These are phyloP conservation scores for Nicator chloris DNA, from an alignment of 2,113 vertebrate species.

Conservation along the genomic window DNA sequence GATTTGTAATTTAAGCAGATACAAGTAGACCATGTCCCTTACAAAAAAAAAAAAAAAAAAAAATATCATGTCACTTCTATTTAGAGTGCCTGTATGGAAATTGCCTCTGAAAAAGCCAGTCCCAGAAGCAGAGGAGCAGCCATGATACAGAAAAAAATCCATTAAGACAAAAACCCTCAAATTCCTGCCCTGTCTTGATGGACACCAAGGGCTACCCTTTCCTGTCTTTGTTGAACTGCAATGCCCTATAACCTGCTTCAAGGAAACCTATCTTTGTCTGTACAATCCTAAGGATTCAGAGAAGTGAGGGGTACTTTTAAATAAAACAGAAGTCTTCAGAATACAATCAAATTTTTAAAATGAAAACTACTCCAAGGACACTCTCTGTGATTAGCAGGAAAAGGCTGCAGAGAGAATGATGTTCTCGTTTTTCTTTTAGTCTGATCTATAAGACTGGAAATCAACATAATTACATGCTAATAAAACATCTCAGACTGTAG, in stretches of 20 bases:
- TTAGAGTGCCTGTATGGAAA: neutral
- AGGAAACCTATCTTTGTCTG: neutral
- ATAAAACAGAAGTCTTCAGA: neutral
- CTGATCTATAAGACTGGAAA: neutral
- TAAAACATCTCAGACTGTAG: neutral
- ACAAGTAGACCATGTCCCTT: neutral
- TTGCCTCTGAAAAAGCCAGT: neutral
- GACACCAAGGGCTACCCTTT: neutral
- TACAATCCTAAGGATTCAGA: neutral
- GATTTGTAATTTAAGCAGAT: neutral
- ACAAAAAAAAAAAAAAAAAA: neutral
- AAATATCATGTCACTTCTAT: neutral
- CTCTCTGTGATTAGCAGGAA: neutral
- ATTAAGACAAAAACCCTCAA: neutral
- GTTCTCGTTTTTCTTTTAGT: neutral
- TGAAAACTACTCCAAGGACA: neutral
- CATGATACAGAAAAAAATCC: neutral
- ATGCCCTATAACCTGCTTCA: neutral
- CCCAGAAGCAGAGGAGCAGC: neutral
- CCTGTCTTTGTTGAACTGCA: neutral
- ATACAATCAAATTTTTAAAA: neutral
- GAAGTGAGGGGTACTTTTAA: accelerated
- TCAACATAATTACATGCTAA: neutral
- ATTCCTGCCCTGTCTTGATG: neutral
- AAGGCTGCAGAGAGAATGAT: neutral